A percentile compares a stretch with the other conserved stretches of the same genome.
These are phyloP conservation scores for Lumbricus terrestris DNA, from an alignment of 2,888 invertebrate species.

Conservation along the genomic window DNA sequence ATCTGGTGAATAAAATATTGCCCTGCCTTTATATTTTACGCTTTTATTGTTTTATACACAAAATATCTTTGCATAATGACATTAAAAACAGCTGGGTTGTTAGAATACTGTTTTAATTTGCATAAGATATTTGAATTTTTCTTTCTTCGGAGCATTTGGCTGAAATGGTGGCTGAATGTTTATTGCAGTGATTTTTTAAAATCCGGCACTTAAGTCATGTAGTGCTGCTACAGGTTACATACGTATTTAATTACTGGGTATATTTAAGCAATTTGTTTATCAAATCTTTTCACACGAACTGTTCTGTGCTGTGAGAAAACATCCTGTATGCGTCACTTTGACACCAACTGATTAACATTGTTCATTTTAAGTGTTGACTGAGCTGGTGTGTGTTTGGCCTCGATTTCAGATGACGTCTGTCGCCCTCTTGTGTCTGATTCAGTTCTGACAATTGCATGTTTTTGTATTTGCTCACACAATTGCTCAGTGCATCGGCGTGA, in stretches of 20 bases:
- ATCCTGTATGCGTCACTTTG: background rate
- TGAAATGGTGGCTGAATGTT: background rate
- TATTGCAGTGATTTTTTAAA: background rate
- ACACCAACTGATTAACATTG: background rate
- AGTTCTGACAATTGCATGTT: background rate
- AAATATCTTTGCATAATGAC: background rate
- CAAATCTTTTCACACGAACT: background rate
- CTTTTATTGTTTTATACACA: background rate
- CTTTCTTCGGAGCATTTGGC: background rate
- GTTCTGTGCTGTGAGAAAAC: background rate
- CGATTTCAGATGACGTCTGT: background rate
- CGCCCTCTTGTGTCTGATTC: background rate
- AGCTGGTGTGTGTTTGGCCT: background rate
- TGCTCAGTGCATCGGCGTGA: too few relatives aligned
- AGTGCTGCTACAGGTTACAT: background rate
- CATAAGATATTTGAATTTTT: background rate
- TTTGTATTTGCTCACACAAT: background rate
- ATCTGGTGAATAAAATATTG: too few relatives aligned
- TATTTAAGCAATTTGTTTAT: background rate
- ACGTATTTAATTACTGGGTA: background rate
- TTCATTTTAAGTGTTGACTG: background rate
- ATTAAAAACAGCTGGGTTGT: background rate
- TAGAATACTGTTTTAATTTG: background rate
- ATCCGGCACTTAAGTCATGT: background rate
- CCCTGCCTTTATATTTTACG: background rate